These are phyloP conservation scores for Drosophila borborema DNA, from an alignment of 2,888 invertebrate species.

Conservation along the genomic window DNA sequence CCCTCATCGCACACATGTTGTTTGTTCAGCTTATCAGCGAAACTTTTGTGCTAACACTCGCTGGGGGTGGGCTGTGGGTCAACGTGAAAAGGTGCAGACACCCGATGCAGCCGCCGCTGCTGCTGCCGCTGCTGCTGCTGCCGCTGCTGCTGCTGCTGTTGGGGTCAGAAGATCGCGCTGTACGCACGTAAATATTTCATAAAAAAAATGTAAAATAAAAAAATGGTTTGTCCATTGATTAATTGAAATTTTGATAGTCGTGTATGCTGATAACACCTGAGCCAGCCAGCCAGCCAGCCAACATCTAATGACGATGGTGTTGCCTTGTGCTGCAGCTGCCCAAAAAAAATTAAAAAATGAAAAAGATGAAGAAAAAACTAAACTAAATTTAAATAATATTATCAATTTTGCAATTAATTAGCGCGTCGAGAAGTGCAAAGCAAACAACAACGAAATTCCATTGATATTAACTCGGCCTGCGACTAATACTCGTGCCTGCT, in stretches of 20 bases:
- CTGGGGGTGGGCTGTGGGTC: slow-evolving; percentile 6
- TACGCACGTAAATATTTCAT: slow-evolving; percentile 6
- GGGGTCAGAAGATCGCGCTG: slow-evolving; percentile 16
- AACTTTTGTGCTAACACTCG: neutral
- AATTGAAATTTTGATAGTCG: slow-evolving; percentile 34
- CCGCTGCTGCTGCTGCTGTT: neutral
- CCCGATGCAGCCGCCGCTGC: neutral
- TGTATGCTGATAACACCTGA: slow-evolving; percentile 50
- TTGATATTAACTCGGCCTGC: slow-evolving; percentile 38
- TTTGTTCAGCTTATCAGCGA: neutral
- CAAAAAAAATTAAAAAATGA: neutral
- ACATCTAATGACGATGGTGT: slow-evolving; percentile 16
- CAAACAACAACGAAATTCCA: slow-evolving; percentile 20
- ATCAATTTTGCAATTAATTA: slow-evolving; percentile 54
- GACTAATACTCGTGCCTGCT: neutral
- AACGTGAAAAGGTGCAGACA: slow-evolving; percentile 19
- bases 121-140: no score
- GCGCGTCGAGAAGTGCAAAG: slow-evolving; percentile 18
- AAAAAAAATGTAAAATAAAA: neutral
- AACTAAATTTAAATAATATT: slow-evolving; percentile 53
- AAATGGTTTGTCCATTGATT: slow-evolving; percentile 33
- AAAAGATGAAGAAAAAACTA: neutral
- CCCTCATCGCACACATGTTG: neutral
- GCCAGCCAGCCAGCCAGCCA: slow-evolving; percentile 9
- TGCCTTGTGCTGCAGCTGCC: slow-evolving; percentile 28